Conservation (phyloP, 2,888 invertebrate species). For the Pimpla rufipes region DNA sequence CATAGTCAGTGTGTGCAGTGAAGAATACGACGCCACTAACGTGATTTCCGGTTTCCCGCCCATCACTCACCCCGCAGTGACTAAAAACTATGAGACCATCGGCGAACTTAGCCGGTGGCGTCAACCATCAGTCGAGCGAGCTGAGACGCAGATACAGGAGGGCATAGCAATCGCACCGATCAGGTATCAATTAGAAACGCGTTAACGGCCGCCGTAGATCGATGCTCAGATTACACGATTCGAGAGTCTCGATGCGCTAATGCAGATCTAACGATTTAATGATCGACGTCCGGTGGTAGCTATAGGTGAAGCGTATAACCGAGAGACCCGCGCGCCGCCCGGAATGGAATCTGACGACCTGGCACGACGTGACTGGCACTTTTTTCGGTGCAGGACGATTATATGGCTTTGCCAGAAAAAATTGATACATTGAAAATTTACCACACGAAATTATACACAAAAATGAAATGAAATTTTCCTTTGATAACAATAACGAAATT, state of each 20-base stretch:
- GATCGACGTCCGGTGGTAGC: constrained; percentile 78
- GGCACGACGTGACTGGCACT: constrained; percentile 79
- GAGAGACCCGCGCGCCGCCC: constrained; percentile 42
- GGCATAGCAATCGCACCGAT: constrained; percentile 67
- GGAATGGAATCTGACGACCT: constrained; percentile 61
- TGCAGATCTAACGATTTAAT: constrained; percentile 84
- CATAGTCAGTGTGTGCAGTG: constrained; percentile 20
- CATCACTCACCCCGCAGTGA: neutral
- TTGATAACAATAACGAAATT: no score
- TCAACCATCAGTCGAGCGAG: constrained; percentile 9
- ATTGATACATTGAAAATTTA: constrained; percentile 15
- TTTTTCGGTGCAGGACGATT: constrained; percentile 63
- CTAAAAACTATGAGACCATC: constrained; percentile 33
- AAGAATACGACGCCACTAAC: constrained; percentile 51
- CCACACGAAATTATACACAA: neutral
- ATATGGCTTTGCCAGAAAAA: constrained; percentile 4
- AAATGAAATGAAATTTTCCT: neutral
- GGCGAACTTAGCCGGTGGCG: constrained; percentile 40
- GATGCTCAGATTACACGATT: constrained; percentile 78
- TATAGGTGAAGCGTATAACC: neutral
- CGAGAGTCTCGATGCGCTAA: constrained; percentile 76
- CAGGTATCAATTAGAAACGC: constrained; percentile 79
- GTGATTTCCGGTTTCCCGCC: constrained; percentile 61
- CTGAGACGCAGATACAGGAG: constrained; percentile 38
- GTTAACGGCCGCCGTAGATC: constrained; percentile 80